A percentile compares a stretch with the other conserved stretches of the same genome.
phyloP scores from a whole-genome alignment of 1,140 invertebrate species.

The Formica exsecta region DNA sequence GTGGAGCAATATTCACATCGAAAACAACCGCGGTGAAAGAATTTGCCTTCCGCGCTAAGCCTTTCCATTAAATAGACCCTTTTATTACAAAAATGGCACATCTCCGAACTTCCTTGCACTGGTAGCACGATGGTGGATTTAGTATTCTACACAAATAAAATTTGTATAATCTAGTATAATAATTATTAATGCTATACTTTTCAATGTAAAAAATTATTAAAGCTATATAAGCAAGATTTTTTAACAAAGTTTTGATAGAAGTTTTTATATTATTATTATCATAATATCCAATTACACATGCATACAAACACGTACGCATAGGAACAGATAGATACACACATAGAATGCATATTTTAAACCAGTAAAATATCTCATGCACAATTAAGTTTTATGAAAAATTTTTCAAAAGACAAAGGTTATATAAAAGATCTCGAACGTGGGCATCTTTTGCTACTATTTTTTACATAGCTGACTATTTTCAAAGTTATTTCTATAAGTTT shows the following conservation, averaged over 20 bases:
- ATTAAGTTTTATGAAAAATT: too few relatives aligned
- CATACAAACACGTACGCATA: too few relatives aligned
- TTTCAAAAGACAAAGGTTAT: too few relatives aligned
- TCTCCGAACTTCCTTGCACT: slow-evolving; percentile 90
- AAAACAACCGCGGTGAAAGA: slow-evolving; percentile 95
- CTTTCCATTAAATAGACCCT: slow-evolving; percentile 96
- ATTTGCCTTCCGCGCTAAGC: slow-evolving; percentile 93
- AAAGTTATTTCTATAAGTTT: too few relatives aligned
- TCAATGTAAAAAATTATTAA: slow-evolving; percentile 31
- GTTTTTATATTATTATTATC: neutral
- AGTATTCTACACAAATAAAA: slow-evolving; percentile 86
- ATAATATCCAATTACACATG: too few relatives aligned
- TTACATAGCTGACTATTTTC: too few relatives aligned
- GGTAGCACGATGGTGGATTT: slow-evolving; percentile 88
- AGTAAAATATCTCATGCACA: too few relatives aligned
- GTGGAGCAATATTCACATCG: slow-evolving; percentile 92
- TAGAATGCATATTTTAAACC: too few relatives aligned
- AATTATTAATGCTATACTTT: slow-evolving; percentile 13
- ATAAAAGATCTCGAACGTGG: too few relatives aligned
- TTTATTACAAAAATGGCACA: slow-evolving; percentile 95
- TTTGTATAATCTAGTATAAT: slow-evolving; percentile 15
- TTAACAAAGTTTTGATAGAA: neutral
- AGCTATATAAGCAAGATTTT: neutral
- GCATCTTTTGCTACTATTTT: too few relatives aligned
- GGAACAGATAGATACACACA: too few relatives aligned